These are phyloP conservation scores for Drosophila sproati DNA, from an alignment of 1,140 invertebrate species.

Conservation along the genomic window DNA sequence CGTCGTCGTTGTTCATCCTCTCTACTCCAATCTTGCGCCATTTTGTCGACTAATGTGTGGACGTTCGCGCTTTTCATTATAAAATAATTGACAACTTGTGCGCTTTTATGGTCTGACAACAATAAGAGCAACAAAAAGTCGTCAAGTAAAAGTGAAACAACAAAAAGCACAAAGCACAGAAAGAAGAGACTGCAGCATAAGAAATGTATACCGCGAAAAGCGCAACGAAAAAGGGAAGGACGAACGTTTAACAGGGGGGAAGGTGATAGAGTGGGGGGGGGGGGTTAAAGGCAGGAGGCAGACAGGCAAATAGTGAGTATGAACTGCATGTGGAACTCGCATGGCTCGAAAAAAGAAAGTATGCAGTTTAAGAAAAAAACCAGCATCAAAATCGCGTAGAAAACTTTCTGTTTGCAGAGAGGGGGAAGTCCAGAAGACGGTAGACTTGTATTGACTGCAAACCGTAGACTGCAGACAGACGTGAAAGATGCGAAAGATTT, in stretches of 20 bases:
- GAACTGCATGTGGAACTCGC: slow-evolving; percentile 43
- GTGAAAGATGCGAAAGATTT: slow-evolving; percentile 3
- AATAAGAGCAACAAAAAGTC: slow-evolving; percentile 57
- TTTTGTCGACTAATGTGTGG: slow-evolving; percentile 9
- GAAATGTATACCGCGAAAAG: slow-evolving; percentile 56
- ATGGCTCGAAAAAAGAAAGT: slow-evolving; percentile 69
- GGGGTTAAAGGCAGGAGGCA: neutral
- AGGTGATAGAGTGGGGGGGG: neutral
- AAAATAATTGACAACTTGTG: slow-evolving; percentile 76
- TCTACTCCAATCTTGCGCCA: neutral
- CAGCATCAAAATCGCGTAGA: slow-evolving; percentile 33
- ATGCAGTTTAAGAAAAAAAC: slow-evolving; percentile 9
- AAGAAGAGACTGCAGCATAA: slow-evolving; percentile 47
- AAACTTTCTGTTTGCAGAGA: slow-evolving; percentile 53
- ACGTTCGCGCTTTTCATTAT: slow-evolving; percentile 57
- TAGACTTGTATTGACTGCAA: slow-evolving; percentile 11
- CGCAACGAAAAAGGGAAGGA: slow-evolving; percentile 18
- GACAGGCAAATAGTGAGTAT: slow-evolving; percentile 1
- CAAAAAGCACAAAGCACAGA: neutral
- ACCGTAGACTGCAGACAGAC: slow-evolving; percentile 16
- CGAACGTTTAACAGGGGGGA: neutral
- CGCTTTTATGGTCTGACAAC: slow-evolving; percentile 53
- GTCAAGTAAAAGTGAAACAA: slow-evolving; percentile 56
- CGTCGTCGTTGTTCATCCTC: slow-evolving; percentile 16
- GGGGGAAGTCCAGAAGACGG: slow-evolving; percentile 20